These are phyloP conservation scores for Chironomus striatipennis DNA, from an alignment of 1,140 invertebrate species.

Conservation along the genomic window DNA sequence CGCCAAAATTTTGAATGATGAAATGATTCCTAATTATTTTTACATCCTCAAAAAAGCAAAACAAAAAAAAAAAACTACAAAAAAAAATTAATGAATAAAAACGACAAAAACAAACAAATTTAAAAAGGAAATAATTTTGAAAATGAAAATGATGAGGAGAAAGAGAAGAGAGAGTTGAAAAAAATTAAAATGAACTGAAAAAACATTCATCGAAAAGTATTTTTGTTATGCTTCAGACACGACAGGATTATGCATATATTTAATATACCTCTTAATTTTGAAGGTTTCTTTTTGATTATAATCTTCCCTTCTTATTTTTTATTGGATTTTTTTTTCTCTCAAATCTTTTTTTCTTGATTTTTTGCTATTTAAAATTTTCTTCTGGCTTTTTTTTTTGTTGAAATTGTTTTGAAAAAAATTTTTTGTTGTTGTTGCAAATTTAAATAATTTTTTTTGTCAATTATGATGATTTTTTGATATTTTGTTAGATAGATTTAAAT, in stretches of 20 bases:
- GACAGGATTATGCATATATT: conserved; percentile 20
- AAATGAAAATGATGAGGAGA: neutral
- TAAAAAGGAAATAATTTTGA: neutral
- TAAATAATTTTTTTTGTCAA: neutral
- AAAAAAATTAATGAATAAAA: too few species aligned
- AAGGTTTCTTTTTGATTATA: conserved; percentile 15
- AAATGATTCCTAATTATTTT: too few species aligned
- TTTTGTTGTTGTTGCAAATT: neutral
- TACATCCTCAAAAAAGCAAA: too few species aligned
- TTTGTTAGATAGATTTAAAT: neutral
- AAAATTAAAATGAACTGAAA: neutral
- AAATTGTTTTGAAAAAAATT: neutral
- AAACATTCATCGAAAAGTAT: conserved; percentile 3
- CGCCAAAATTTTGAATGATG: too few species aligned
- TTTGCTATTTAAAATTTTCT: neutral
- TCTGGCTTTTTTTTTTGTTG: neutral
- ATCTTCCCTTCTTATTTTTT: neutral
- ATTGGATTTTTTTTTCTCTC: neutral
- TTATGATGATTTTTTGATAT: neutral
- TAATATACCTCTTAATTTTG: conserved; percentile 16
- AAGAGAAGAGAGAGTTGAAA: neutral
- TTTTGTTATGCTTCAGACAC: conserved; percentile 21
- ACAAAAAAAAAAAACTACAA: too few species aligned
- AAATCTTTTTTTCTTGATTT: conserved; percentile 9
- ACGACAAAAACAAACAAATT: too few species aligned